These are phyloP conservation scores for Acanthosepion pharaonis DNA, from an alignment of 2,888 invertebrate species.

Conservation along the genomic window DNA sequence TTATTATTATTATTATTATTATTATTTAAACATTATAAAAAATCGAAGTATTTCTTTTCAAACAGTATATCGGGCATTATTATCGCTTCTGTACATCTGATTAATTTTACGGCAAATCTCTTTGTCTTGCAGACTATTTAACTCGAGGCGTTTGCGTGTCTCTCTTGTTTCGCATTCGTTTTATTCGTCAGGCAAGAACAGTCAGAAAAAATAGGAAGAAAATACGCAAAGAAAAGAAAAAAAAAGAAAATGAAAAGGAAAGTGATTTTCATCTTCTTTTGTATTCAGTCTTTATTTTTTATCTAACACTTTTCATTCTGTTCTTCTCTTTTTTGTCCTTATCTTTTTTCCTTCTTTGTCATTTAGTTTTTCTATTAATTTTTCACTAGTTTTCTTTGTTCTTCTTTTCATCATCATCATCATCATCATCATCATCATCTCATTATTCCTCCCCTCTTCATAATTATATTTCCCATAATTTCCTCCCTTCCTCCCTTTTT, in stretches of 20 bases:
- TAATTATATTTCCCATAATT: too few relatives aligned
- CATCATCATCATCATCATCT: neutral
- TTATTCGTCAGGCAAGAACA: neutral
- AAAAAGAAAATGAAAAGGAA: neutral
- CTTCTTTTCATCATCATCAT: neutral
- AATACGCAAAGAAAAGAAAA: neutral
- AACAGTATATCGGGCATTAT: neutral
- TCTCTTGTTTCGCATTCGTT: neutral
- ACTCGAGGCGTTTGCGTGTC: neutral
- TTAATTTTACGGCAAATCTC: neutral
- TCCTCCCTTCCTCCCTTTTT: too few relatives aligned
- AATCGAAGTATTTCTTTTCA: neutral
- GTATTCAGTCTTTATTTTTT: too few relatives aligned
- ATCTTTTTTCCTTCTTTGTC: neutral
- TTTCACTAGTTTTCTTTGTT: neutral
- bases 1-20: too few relatives aligned
- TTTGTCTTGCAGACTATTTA: neutral
- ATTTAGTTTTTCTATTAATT: neutral
- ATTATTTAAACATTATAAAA: neutral
- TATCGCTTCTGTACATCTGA: neutral
- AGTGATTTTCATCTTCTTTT: neutral
- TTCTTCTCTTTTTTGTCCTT: neutral
- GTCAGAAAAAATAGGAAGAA: neutral
- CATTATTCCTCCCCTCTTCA: too few relatives aligned
- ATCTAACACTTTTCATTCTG: too few relatives aligned